These are phyloP conservation scores for Drosophila buzzatii DNA, from an alignment of 2,888 invertebrate species.

Conservation along the genomic window DNA sequence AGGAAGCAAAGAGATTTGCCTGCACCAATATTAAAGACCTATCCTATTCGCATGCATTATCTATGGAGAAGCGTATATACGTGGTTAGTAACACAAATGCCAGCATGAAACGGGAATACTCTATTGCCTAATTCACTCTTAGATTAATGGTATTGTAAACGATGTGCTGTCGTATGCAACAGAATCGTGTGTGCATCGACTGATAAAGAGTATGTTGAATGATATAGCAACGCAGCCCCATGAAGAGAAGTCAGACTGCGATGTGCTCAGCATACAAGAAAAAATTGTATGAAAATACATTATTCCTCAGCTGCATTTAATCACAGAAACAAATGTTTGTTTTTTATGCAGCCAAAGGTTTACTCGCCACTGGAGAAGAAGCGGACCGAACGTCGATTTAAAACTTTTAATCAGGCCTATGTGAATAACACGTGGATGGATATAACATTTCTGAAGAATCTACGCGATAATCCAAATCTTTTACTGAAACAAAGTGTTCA, in stretches of 20 bases:
- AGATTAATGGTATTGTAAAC: constrained; percentile 77
- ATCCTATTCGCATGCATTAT: constrained; percentile 54
- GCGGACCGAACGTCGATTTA: constrained; percentile 74
- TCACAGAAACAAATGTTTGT: not conserved
- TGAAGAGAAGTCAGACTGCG: constrained; percentile 71
- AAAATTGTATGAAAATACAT: constrained; percentile 59
- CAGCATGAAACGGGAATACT: not conserved
- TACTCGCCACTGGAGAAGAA: constrained; percentile 78
- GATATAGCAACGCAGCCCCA: constrained; percentile 50
- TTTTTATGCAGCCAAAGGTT: constrained; percentile 57
- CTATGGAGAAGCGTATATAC: constrained; percentile 68
- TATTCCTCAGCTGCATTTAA: not conserved
- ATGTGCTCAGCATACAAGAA: constrained; percentile 80
- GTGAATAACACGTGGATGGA: constrained; percentile 79
- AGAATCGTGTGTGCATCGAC: constrained; percentile 61
- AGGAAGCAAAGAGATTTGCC: constrained; percentile 71
- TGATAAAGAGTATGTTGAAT: constrained; percentile 55
- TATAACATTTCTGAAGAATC: constrained; percentile 70
- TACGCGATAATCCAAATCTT: constrained; percentile 68
- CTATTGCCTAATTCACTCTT: not conserved
- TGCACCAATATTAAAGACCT: constrained; percentile 61
- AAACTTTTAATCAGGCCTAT: constrained; percentile 81
- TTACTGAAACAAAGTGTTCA: constrained; percentile 61
- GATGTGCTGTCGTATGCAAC: constrained; percentile 69
- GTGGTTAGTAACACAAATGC: not conserved